Base-by-base conservation (phyloP, 2,888 invertebrate species). In the Drosophila cognata region DNA sequence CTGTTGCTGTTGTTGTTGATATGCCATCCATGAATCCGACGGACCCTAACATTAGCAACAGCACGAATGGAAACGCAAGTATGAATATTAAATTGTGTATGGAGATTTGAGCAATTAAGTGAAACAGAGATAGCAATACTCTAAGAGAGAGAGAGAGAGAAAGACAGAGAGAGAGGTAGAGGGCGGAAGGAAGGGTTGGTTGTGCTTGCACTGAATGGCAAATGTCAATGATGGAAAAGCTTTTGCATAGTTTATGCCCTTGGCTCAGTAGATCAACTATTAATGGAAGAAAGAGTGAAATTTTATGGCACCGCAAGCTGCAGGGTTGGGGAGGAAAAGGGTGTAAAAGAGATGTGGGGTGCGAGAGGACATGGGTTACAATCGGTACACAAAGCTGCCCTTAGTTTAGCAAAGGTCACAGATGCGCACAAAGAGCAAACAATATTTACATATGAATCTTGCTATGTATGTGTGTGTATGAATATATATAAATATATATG, bases 41-140 rank as follows among this genome's bases (percentile, higher is more conserved):
- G 58, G 43, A 85, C 74, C 68, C 79, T 29, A 66, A 84, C 88
- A 84, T 84, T 84, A 84, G 84, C 88, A 77, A 69, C 85, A 77
- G 72, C 85, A 82, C 83, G 88, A 88, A 74, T 85, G 84, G 71
- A 85, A 85, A 80, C 88, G 87, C 87, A 87, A 86, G 89, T 89
- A 86, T 86, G 85, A 86, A 86, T 86, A 86, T 86, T 89, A 86
- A 86, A 89, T 85, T 87, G 79, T 87, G 81, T 87, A 87, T 87
- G 79, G 75, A 81, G 84, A 84, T 84, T 81, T 80, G 78, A 56
- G 72, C 74, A 79, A 84, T 79, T 81, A 77, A 67, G 76, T 60
- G 80, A 41, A 60, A 71, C 55, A 74, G 77, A 67, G 81, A 66
- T 51, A 66, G 68, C 71, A 60, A 66, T 4, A 64, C 29, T 36